phyloP scores from a whole-genome alignment of 2,888 invertebrate genomes.

The Prosapia bicincta region DNA sequence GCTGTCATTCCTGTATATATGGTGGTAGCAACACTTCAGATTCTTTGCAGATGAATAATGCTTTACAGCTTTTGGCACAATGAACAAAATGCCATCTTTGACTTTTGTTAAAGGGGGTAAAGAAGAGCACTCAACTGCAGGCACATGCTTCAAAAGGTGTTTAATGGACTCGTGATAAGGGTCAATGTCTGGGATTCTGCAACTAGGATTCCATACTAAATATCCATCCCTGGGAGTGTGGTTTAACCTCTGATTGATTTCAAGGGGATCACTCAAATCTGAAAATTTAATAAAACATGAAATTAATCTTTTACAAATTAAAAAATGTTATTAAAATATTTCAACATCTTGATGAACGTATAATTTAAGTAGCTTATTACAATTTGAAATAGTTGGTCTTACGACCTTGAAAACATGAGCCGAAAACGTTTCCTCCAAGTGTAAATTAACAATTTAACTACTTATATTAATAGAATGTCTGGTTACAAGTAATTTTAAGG shows the following conservation, averaged over 20 bases:
- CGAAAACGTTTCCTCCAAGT: too few species aligned
- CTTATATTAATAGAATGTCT: too few species aligned
- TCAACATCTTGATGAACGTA: too few species aligned
- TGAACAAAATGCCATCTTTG: constrained; percentile 16
- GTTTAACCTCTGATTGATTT: constrained; percentile 6
- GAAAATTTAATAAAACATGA: background rate
- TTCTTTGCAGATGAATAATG: constrained; percentile 44
- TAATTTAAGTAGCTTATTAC: too few species aligned
- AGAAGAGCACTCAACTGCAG: constrained; percentile 44
- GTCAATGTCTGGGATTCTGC: constrained; percentile 59
- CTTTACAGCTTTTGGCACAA: constrained; percentile 3
- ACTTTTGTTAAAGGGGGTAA: constrained; percentile 34
- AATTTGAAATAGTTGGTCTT: too few species aligned
- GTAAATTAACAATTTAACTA: too few species aligned
- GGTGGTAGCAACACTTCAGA: constrained; percentile 28
- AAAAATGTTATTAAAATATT: too few species aligned
- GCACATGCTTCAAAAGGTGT: constrained; percentile 51
- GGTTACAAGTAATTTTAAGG: too few species aligned
- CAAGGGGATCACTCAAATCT: too few species aligned
- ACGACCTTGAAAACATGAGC: too few species aligned
- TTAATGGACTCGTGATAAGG: constrained; percentile 51
- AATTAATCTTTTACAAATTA: too few species aligned
- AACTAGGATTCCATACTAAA: constrained; percentile 57
- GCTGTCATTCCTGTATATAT: constrained; percentile 17
- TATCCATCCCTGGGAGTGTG: constrained; percentile 44